Evolutionary conservation across 2,797 vertebrate species (phyloP), one percentile per base, ranked within the genome.

Genomic region (Cirrhinus mrigala): DNA sequence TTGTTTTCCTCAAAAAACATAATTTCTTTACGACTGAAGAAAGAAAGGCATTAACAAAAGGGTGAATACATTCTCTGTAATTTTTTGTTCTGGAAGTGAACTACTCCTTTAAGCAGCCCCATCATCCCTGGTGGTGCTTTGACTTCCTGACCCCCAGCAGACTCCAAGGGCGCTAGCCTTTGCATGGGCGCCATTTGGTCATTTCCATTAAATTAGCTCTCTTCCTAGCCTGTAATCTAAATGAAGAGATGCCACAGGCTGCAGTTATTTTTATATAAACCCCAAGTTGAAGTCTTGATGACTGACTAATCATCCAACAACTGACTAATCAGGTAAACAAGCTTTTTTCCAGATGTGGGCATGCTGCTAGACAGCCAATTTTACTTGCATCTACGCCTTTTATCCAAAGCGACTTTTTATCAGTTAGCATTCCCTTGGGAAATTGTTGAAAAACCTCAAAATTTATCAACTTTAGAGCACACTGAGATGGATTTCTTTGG

Each of bases 141-240:
- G 94, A 96, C 95, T 94, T 89, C 79, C 20, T 70, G 93, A 88
- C 93, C 94, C 91, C 78, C 88, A 84, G 89, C 92, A 93, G 92
- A 93, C 94, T 95, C 92, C 94, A 94, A 94, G 95, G 94, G 94
- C 91, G 88, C 93, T 93, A 92, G 89, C 90, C 89, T 81, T 66
- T 90, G 86, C 90, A 91, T 88, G 75, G 50, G 75, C 90, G 89
- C 95, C 94, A 95, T 95, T 95, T 95, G 94, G 93, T 93, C 90
- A 88, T 91, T 93, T 93, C 89, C 91, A 94, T 93, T 95, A 95
- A 95, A 95, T 95, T 92, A 94, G 92, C 89, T 86, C 76, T 88
- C 84, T 71, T 86, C 86, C 81, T 84, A 90, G 88, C 33, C 79
- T 73, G 12, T 37, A 40, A 14, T 76, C 48, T 68, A 44, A 83